Base-by-base conservation (phyloP, 2,888 invertebrate genomes). In the Tillus elongatus region DNA sequence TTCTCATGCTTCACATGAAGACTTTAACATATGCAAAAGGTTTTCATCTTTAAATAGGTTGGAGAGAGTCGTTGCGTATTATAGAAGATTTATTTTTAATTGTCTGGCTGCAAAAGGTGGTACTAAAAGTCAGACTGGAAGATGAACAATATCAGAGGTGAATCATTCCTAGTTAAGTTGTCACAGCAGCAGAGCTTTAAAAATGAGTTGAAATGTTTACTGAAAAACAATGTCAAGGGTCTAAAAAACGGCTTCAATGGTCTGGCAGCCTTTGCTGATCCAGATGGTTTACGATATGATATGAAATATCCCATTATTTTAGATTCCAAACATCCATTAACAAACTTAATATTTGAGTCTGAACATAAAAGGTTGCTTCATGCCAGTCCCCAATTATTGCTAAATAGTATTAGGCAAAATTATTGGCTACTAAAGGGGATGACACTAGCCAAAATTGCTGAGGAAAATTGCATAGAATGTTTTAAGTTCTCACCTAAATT, bases 11-110 rank as follows among this genome's bases (percentile, higher is more conserved):
- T 4, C 4, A 3, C 14, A 15, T 9, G 24, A 24, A 1, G 11
- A 29, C 8, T n/a, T n/a, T 8, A 14, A 4, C 29, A 28, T 14
- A 15, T 37, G 2, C 1, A 16, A 3, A n/a, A 37, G 14, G 15
- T 33, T 15, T n/a, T 40, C 37, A 14, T 15, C 9, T 15, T 26
- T 40, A 9, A 28, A 8, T 3, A 37, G 29, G 29, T 15, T 37
- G 11, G 6, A 12, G 13, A n/a, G 34, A 3, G 14, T 33, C 9
- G 13, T 15, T 9, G 40, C 36, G 3, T 33, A 14, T 28, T 11
- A 13, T 4, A 11, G n/a, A 9, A 16, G 33, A 12, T 39, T 37
- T 15, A 24, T 15, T 4, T 24, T 13, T 14, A 40, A 30, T 14
- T 13, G 4, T 4, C 9, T 11, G n/a, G n/a, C n/a, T n/a, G n/a